Base-by-base conservation (phyloP, 2,888 invertebrate genomes). In the Cataglyphis altisquamis region DNA sequence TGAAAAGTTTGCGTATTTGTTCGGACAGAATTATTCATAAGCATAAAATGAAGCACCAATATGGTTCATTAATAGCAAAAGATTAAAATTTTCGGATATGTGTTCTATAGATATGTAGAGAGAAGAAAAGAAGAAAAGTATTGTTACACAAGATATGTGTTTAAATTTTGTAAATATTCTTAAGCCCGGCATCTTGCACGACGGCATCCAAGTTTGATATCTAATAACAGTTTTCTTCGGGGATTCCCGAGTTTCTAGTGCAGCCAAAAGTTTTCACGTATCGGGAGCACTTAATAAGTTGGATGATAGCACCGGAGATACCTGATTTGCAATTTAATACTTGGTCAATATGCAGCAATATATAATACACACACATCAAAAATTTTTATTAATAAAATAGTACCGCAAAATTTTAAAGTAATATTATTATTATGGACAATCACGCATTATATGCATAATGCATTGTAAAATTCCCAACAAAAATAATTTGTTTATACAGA, bases 221-320 rank as follows among this genome's bases (percentile, higher is more conserved):
- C 84, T 70, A 73, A 86, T 87, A 81, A 83, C 75, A 81, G 83
- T 84, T 84, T 87, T 81, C 73, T 84, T 60, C 32, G 60, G 10
- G 57, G 63, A 68, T 83, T 82, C 15, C 32, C 15, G 57, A 66
- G 48, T 83, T 74, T 29, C 80, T n/a, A 57, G 66, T 63, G 48
- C 18, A 67, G 12, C 57, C 6, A 21, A 55, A 84, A 86, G 72
- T 88, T 88, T 85, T 48, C 81, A 73, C 82, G 45, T 84, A 86
- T 82, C 77, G 86, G 9, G 55, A 77, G 63, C 78, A 57, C 74
- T 88, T 87, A 88, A 74, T 73, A 86, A 86, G 82, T 84, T 86
- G n/a, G 12, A 57, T 67, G 55, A 45, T 80, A 77, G 81, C 75
- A 82, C 60, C 21, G 55, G 60, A 72, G 45, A 18, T 60, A 72